Percentiles rank a stretch among this genome's conserved stretches.
Conservation (phyloP, 2,113 vertebrate genomes). For the Meles meles region DNA sequence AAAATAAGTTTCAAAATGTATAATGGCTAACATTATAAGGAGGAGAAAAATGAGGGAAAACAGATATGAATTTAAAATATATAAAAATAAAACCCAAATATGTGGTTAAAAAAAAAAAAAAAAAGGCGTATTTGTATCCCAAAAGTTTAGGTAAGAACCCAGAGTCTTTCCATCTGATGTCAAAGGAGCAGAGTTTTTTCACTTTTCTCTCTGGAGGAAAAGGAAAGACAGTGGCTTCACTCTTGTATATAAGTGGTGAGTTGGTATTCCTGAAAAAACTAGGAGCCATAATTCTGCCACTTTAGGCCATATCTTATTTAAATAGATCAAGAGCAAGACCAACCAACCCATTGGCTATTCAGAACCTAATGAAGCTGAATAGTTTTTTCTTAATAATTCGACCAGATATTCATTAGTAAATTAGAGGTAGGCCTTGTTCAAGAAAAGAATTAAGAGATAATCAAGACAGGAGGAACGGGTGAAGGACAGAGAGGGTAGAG, state of each 20-base stretch:
- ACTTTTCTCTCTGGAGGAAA: neutral
- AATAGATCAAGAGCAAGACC: neutral
- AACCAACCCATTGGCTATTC: neutral
- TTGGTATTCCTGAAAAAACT: neutral
- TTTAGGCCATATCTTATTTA: neutral
- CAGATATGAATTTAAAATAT: neutral
- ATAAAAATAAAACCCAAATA: neutral
- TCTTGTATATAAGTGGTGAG: neutral
- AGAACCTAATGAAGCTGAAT: neutral
- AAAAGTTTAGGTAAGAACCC: neutral
- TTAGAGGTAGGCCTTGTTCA: neutral
- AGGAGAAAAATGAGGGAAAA: neutral
- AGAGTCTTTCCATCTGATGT: neutral
- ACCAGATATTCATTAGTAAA: neutral
- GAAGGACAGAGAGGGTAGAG: neutral
- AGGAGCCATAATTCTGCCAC: neutral
- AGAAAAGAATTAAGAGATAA: neutral
- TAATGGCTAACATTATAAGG: neutral
- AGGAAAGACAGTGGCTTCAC: neutral
- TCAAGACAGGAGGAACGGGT: neutral
- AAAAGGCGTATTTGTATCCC: neutral
- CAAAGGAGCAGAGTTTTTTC: neutral
- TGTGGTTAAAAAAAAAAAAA: too few relatives aligned
- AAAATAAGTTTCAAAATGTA: neutral
- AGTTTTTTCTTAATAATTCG: neutral